Base-by-base conservation (phyloP, 2,888 invertebrate species). In the Drosophila pseudotalamancana region DNA sequence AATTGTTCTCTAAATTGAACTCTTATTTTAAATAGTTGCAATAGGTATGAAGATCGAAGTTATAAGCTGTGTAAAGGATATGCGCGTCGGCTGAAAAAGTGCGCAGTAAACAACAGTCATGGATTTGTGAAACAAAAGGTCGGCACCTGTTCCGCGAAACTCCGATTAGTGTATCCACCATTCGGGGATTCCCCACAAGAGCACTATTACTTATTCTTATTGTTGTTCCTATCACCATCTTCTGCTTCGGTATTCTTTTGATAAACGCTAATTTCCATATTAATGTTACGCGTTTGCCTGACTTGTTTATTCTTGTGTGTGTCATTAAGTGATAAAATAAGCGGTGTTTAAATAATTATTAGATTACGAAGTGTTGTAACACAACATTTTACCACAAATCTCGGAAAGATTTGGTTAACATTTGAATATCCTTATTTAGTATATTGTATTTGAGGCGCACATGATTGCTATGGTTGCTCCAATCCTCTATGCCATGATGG, bases 401-500 rank as follows among this genome's bases (percentile, higher is more conserved):
- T 27, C 83, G 75, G 51, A 70, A 87, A 6, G 48, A 3, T 27
- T 77, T 82, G 6, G 83, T 61, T 6, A 90, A 29, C 5, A 35
- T 29, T 59, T 77, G 83, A 0, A 84, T 75, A 39, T 90, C 89
- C 53, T 90, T 90, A 6, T 85, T 77, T 0, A 78, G 43, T 12
- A 62, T 56, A 27, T 59, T 54, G 18, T 67, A 64, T 19, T 76
- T 80, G 4, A 88, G 67, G 16, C 79, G 67, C 8, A 91, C 54
- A 27, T 77, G 67, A 56, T 87, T 75, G 32, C 62, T 54, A 21
- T 89, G 72, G 4, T 77, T 65, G 8, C 76, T 71, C 48, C 88
- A 72, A 48, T 90, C 81, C 27, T 88, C 80, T 18, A 91, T 78
- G 25, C 83, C 83, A 68, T 90, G 81, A 6, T 84, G 79, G 60